Conservation (phyloP, 2,113 vertebrate species). For the Acrocephalus arundinaceus region DNA sequence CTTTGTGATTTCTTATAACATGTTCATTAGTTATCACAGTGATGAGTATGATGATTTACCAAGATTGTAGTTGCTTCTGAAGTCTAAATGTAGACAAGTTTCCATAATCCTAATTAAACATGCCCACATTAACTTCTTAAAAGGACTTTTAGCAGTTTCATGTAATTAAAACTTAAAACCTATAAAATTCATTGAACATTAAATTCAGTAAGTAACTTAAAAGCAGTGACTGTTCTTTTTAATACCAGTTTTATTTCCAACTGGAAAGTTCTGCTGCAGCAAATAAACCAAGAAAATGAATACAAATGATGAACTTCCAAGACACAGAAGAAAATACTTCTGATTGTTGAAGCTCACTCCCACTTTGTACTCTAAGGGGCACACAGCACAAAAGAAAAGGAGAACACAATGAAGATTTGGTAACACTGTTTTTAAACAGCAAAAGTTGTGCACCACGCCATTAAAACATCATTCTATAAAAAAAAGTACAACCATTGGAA, state of each 20-base stretch:
- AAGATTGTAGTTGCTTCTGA: neutral
- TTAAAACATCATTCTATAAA: constrained; percentile 21
- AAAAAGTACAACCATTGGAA: neutral
- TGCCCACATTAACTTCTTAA: neutral
- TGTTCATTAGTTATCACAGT: neutral
- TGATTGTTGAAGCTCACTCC: neutral
- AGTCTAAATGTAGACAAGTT: neutral
- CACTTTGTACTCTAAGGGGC: neutral
- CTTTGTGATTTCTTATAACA: neutral
- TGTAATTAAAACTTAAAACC: neutral
- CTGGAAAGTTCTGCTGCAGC: neutral
- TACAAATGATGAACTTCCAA: neutral
- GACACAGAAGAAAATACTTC: neutral
- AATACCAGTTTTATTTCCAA: neutral
- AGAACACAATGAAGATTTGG: neutral
- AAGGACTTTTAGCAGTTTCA: neutral
- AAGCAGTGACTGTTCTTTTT: neutral
- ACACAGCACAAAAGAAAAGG: neutral
- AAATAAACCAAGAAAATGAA: neutral
- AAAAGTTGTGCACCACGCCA: neutral
- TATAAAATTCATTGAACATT: neutral
- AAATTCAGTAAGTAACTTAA: neutral
- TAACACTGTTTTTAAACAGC: neutral
- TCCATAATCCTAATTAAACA: neutral
- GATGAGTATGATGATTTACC: neutral